These are phyloP conservation scores for Alcedo quadribrachys DNA, from an alignment of 2,797 vertebrate genomes.

Conservation along the genomic window DNA sequence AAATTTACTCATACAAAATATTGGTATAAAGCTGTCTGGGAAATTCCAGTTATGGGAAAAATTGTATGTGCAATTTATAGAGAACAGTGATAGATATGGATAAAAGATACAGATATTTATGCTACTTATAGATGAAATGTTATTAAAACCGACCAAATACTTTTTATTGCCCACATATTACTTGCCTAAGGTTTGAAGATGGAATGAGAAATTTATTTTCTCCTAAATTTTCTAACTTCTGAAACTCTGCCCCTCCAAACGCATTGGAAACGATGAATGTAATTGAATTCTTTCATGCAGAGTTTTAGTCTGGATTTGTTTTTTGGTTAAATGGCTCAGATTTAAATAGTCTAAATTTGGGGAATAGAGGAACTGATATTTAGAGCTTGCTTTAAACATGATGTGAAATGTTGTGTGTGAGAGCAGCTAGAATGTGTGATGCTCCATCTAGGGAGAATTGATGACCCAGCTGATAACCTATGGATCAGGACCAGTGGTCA, in stretches of 20 bases:
- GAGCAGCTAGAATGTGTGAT: neutral
- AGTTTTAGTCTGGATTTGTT: conserved; percentile 21
- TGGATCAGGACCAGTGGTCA: neutral
- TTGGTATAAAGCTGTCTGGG: neutral
- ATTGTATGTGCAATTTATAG: neutral
- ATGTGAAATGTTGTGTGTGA: neutral
- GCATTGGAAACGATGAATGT: neutral
- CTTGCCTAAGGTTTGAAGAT: neutral
- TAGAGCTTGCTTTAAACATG: neutral
- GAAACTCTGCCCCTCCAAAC: neutral
- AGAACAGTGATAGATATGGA: neutral
- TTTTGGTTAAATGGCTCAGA: neutral
- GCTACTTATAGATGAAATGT: neutral
- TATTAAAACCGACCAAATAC: neutral
- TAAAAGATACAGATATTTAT: neutral
- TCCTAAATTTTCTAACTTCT: neutral
- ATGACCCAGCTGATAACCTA: neutral
- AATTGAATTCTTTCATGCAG: conserved; percentile 35
- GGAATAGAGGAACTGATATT: neutral
- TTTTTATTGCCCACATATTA: neutral
- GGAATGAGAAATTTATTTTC: neutral
- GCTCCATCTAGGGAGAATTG: neutral
- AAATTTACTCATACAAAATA: neutral
- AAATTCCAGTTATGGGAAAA: neutral
- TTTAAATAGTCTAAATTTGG: conserved; percentile 1